Evolutionary conservation across 2,888 invertebrate genomes (phyloP), one percentile per base, ranked within the genome.

Genomic region (Eulithis testata): DNA sequence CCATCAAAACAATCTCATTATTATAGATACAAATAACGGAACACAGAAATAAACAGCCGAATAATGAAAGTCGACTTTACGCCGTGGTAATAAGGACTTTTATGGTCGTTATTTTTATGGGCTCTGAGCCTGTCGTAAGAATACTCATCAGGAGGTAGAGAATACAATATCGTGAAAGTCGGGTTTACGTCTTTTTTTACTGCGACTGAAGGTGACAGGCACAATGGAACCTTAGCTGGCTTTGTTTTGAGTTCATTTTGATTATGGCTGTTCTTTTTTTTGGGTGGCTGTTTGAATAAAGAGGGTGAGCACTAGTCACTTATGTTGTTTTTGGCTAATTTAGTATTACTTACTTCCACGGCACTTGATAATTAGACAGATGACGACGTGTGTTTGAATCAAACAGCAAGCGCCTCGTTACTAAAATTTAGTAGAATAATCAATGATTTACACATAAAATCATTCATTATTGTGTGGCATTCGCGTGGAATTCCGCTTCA

Each of bases 1-100:
- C 72, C 72, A 72, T 73, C 72, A 74, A 59, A 61, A 65, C 69
- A 72, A 71, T 74, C 71, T 71, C 68, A 66, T 72, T 74, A 71
- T 71, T 71, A 71, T 59, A 60, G 69, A 67, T 69, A 72, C 68
- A 74, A 74, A 72, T 68, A 70, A 66, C 43, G 37, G 57, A 59
- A 62, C 58, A 56, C 51, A 45, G 54, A 69, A 67, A 71, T 69
- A 65, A 72, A 70, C 62, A 60, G 54, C 44, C 54, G 54, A 51
- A 60, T 53, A 37, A 55, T 66, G 43, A 66, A 71, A 72, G 57
- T 65, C 52, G 52, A 66, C 70, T 60, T 68, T 72, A 64, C 45
- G 66, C 40, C 57, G 59, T 60, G 61, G 69, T 63, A 69, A 53
- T 64, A 68, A 70, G 68, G 69, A 70, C 65, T 68, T 68, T 68